A percentile compares a stretch with the other conserved stretches of the same genome.
Evolutionary conservation across 2,888 invertebrate genomes (phyloP).

Genomic region (Drosophila acutilabella): DNA sequence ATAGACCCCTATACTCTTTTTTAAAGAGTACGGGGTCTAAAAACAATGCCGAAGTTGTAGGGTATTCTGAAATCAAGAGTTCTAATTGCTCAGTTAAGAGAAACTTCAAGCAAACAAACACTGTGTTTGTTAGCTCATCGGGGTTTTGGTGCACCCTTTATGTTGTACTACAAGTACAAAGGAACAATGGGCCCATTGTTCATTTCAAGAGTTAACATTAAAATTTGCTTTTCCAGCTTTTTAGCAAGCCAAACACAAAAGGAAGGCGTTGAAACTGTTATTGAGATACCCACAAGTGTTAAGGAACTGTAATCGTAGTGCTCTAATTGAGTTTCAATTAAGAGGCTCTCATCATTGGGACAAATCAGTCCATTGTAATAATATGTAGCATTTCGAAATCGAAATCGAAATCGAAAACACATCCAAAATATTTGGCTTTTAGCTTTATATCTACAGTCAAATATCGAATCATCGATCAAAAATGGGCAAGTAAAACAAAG

Average conservation of each 20-base stretch:
- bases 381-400: background rate
- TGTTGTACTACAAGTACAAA: slow-evolving; percentile 4
- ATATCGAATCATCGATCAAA: too few relatives aligned
- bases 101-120: slow-evolving; percentile 35
- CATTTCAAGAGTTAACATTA: background rate
- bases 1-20: too few relatives aligned
- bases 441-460: too few relatives aligned
- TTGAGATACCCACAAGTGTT: slow-evolving; percentile 7
- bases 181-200: slow-evolving; percentile 53
- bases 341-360: background rate
- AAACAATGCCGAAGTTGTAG: background rate
- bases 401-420: too few relatives aligned
- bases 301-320: slow-evolving; percentile 3
- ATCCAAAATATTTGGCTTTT: too few relatives aligned
- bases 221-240: background rate
- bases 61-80: too few relatives aligned
- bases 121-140: slow-evolving; percentile 45
- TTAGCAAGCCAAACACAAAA: background rate
- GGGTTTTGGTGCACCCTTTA: slow-evolving; percentile 28
- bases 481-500: too few relatives aligned
- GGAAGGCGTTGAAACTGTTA: slow-evolving; percentile 4
- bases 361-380: slow-evolving; percentile 5
- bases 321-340: slow-evolving; percentile 8
- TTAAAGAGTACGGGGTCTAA: too few relatives aligned
- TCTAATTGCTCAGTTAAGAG: too few relatives aligned